phyloP scores from a whole-genome alignment of 2,888 invertebrate species.

The Crepidodera aurea region DNA sequence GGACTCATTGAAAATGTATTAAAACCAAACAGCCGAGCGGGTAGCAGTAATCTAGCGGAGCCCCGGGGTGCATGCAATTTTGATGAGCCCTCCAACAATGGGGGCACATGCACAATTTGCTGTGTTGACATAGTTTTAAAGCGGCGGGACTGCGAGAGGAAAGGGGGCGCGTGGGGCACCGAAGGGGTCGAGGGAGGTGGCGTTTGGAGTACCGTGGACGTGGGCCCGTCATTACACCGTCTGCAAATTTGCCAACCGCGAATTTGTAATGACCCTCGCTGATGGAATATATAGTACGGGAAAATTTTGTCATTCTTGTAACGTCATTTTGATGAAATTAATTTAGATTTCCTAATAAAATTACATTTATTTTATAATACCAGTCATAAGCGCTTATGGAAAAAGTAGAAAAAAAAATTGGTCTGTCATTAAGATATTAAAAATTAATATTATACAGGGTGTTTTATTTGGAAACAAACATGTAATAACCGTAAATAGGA shows the following conservation, averaged over 20 bases:
- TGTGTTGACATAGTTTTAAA: constrained; percentile 63
- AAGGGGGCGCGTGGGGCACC: constrained; percentile 44
- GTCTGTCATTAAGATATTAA: too few species aligned
- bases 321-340: too few species aligned
- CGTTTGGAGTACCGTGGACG: background rate
- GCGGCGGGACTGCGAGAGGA: constrained; percentile 40
- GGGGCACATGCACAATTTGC: constrained; percentile 62
- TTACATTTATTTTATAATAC: too few species aligned
- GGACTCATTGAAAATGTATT: constrained; percentile 62
- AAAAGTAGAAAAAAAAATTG: too few species aligned
- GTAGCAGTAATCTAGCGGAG: constrained; percentile 46
- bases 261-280: constrained; percentile 48
- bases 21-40: constrained; percentile 57
- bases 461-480: too few species aligned
- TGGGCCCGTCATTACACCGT: constrained; percentile 30
- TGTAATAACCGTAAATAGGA: too few species aligned
- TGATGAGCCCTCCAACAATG: constrained; percentile 60
- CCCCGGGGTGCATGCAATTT: constrained; percentile 59
- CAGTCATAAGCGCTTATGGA: too few species aligned
- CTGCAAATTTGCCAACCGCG: constrained; percentile 51
- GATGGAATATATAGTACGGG: constrained; percentile 1
- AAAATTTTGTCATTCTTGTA: too few species aligned
- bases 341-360: too few species aligned
- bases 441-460: too few species aligned
- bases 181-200: background rate